Conservation (phyloP, 2,113 vertebrate genomes). For the Buteo buteo region DNA sequence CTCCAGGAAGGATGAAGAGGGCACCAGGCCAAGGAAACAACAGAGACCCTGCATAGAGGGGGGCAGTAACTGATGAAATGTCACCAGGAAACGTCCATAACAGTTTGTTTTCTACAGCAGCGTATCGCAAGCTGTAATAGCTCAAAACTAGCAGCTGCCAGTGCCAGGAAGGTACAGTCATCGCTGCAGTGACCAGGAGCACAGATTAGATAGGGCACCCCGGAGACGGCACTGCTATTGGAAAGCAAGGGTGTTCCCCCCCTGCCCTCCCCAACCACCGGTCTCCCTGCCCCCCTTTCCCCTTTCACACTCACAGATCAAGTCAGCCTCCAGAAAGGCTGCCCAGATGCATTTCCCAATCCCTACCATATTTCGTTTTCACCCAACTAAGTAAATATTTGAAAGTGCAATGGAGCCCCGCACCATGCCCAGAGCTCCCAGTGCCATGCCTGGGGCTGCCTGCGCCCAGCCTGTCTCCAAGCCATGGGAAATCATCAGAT, state of each 20-base stretch:
- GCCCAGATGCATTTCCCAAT: not conserved
- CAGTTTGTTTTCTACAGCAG: not conserved
- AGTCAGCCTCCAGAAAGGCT: not conserved
- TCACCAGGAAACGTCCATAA: not conserved
- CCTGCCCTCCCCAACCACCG: not conserved
- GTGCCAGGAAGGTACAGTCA: not conserved
- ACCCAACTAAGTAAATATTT: not conserved
- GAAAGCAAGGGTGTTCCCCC: not conserved
- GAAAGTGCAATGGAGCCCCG: not conserved
- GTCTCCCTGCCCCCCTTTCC: not conserved
- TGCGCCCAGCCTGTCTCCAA: not conserved
- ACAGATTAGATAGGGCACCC: not conserved
- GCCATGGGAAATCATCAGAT: not conserved
- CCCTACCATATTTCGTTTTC: not conserved
- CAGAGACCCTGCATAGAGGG: not conserved
- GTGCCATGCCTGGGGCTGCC: accelerated
- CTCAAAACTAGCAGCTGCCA: not conserved
- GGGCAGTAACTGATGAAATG: not conserved
- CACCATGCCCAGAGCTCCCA: accelerated
- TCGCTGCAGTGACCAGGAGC: accelerated
- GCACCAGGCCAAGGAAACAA: not conserved
- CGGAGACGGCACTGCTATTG: accelerated
- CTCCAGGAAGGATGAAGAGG: not conserved
- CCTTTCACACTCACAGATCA: not conserved
- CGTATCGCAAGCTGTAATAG: not conserved